phyloP scores from a whole-genome alignment of 1,140 invertebrate genomes.

The Listronotus oregonensis region DNA sequence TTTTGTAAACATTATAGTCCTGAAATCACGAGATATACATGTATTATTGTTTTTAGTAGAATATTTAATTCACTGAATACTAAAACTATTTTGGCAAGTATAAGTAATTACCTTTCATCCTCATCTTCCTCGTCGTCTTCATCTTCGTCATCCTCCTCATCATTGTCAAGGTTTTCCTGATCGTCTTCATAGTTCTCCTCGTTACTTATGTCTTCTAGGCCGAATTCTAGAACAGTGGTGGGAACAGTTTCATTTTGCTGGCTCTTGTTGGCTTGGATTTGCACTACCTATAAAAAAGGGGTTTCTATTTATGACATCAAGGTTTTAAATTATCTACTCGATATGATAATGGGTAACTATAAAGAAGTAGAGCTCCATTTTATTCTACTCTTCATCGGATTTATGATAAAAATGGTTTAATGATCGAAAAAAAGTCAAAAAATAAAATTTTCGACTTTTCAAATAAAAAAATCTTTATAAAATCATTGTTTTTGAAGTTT shows the following conservation, averaged over 20 bases:
- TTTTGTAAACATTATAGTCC: slow-evolving; percentile 41
- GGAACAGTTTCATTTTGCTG: slow-evolving; percentile 28
- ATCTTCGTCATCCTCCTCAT: slow-evolving; percentile 41
- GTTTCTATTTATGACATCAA: too few species aligned
- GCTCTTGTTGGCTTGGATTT: slow-evolving; percentile 31
- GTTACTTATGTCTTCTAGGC: slow-evolving; percentile 30
- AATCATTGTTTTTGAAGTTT: too few species aligned
- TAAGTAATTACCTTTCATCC: slow-evolving; percentile 41
- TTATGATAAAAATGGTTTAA: too few species aligned
- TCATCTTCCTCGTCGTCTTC: slow-evolving; percentile 42
- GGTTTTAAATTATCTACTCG: too few species aligned
- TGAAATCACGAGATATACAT: slow-evolving; percentile 20
- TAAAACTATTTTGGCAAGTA: not conserved
- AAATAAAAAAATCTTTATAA: too few species aligned
- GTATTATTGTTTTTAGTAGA: too few species aligned
- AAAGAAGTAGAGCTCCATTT: too few species aligned
- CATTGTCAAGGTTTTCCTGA: slow-evolving; percentile 39
- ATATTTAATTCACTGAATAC: too few species aligned
- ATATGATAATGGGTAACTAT: too few species aligned
- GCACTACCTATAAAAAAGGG: slow-evolving; percentile 21
- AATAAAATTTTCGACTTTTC: too few species aligned
- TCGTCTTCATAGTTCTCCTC: slow-evolving; percentile 33
- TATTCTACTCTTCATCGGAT: too few species aligned
- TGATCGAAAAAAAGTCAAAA: too few species aligned
- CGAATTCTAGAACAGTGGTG: slow-evolving; percentile 38